Evolutionary conservation across 2,888 invertebrate genomes (phyloP).

Genomic region (Malthinus seriepunctatus): DNA sequence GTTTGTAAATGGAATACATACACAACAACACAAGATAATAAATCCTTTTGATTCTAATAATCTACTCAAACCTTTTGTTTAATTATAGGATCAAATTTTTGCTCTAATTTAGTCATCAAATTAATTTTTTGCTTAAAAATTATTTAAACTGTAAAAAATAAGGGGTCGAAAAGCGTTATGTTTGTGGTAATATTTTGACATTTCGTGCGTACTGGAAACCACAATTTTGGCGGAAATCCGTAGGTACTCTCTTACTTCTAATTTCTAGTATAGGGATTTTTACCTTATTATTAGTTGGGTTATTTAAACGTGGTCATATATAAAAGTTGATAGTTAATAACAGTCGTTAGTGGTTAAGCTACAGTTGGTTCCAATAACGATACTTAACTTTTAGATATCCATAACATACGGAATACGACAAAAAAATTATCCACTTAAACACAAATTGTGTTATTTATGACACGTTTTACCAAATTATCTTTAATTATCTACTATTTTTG

Average conservation of each 20-base stretch:
- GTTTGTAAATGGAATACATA: neutral
- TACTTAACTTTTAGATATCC: neutral
- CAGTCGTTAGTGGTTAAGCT: constrained; percentile 30
- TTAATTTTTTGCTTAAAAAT: too few species aligned
- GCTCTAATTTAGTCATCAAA: too few species aligned
- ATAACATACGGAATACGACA: constrained; percentile 27
- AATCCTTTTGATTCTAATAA: too few species aligned
- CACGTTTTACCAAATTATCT: neutral
- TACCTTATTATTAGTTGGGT: constrained; percentile 10
- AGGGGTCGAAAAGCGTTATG: neutral
- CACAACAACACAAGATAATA: too few species aligned
- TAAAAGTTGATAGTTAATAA: constrained; percentile 32
- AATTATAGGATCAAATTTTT: too few species aligned
- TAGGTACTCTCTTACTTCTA: constrained; percentile 10
- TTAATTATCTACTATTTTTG: too few species aligned
- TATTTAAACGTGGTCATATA: constrained; percentile 20
- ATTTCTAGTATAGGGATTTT: constrained; percentile 3
- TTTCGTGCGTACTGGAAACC: constrained; percentile 25
- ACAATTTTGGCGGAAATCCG: constrained; percentile 18
- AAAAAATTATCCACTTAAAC: constrained; percentile 14
- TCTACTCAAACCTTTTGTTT: too few species aligned
- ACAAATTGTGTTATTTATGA: neutral
- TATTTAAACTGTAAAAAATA: too few species aligned
- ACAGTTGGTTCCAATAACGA: constrained; percentile 16
- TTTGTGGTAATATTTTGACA: constrained; percentile 4